Conservation (phyloP, 2,113 vertebrate genomes). For the Tamias sibiricus region DNA sequence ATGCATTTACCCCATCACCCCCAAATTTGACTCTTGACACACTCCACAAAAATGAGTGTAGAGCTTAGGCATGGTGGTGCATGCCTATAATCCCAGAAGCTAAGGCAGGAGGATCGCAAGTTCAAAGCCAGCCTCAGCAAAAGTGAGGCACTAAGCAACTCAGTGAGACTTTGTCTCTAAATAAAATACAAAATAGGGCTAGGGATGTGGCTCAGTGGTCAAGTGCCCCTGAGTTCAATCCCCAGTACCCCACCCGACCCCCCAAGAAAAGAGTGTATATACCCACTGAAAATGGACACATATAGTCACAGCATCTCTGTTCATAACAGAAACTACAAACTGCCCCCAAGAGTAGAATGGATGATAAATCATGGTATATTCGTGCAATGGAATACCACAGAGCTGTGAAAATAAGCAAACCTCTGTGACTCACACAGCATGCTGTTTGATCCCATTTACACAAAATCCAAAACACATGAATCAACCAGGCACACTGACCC, state of each 20-base stretch:
- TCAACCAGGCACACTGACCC: too few relatives aligned
- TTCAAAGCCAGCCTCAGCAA: too few relatives aligned
- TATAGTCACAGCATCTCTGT: neutral
- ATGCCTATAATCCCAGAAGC: too few relatives aligned
- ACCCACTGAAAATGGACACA: neutral
- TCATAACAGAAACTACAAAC: neutral
- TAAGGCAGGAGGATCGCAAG: too few relatives aligned
- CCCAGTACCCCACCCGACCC: too few relatives aligned
- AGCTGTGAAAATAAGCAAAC: neutral
- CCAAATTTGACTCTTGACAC: neutral
- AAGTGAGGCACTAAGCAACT: too few relatives aligned
- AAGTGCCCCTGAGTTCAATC: too few relatives aligned
- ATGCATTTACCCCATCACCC: neutral
- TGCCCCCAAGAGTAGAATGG: neutral
- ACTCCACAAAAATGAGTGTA: neutral
- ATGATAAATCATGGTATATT: fast-evolving
- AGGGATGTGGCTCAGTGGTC: too few relatives aligned
- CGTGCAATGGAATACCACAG: neutral
- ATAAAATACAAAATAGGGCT: too few relatives aligned
- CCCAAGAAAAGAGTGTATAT: neutral
- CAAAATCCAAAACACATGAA: neutral
- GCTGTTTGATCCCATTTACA: fast-evolving
- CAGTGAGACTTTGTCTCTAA: too few relatives aligned
- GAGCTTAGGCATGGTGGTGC: too few relatives aligned
- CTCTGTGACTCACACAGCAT: fast-evolving